Conservation (phyloP, 1,140 invertebrate genomes). For the Heterodera schachtii region DNA sequence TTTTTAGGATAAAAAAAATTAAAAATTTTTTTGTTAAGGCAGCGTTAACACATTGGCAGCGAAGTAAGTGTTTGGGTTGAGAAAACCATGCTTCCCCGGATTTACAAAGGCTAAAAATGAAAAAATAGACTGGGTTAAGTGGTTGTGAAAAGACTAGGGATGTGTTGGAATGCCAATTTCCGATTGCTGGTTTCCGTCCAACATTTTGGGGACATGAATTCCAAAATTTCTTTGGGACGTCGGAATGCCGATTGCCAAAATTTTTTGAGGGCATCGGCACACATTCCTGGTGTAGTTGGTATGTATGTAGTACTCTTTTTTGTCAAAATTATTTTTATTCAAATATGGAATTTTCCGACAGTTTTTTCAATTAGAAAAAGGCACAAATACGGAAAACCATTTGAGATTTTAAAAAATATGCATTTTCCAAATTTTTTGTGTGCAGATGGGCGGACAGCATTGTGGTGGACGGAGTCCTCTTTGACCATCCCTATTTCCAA, state of each 20-base stretch:
- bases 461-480: conserved; percentile 53
- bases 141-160: no score
- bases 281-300: no score
- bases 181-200: no score
- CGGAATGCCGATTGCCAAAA: no score
- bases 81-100: not conserved
- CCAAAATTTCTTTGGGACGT: no score
- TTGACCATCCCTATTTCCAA: conserved; percentile 64
- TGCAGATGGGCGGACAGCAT: conserved; percentile 63
- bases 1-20: not conserved
- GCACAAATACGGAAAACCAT: not conserved
- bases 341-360: no score
- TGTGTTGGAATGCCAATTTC: no score
- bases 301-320: not conserved
- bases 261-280: no score
- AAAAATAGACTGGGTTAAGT: not conserved
- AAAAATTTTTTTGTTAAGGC: conserved; percentile 6
- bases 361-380: not conserved
- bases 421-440: conserved; percentile 8
- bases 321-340: conserved; percentile 1
- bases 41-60: conserved; percentile 62
- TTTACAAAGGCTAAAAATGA: not conserved
- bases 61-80: conserved; percentile 43
- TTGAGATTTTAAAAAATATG: not conserved
- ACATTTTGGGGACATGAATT: no score